Conservation (phyloP, 2,113 vertebrate genomes). For the Crotalus helleri region DNA sequence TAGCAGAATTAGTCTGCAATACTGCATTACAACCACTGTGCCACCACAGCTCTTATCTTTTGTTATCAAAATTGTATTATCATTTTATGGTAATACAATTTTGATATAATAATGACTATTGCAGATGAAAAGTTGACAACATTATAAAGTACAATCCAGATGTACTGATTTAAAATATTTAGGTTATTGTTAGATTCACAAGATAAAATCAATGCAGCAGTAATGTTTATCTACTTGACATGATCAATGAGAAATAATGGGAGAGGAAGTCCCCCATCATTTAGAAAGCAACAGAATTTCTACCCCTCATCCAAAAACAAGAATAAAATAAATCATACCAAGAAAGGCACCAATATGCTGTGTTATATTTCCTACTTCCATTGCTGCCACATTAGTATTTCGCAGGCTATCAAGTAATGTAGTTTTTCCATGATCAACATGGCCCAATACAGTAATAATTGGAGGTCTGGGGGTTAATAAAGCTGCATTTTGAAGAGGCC, state of each 20-base stretch:
- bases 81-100: not conserved
- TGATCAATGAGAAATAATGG: not conserved
- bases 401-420: constrained; percentile 90
- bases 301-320: not conserved
- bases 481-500: constrained; percentile 78
- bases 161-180: not conserved
- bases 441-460: constrained; percentile 94
- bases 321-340: constrained; percentile 61
- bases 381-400: constrained; percentile 82
- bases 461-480: constrained; percentile 76
- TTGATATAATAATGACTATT: not conserved
- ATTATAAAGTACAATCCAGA: not conserved
- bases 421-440: constrained; percentile 97
- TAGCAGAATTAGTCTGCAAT: no score
- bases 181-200: not conserved
- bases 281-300: not conserved
- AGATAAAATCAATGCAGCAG: not conserved
- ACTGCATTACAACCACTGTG: no score
- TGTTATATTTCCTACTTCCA: constrained; percentile 86
- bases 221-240: not conserved
- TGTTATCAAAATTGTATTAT: not conserved
- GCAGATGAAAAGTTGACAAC: not conserved
- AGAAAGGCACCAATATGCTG: constrained; percentile 89
- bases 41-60: no score
- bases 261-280: not conserved